Percentiles rank a stretch among this genome's conserved stretches.
Evolutionary conservation across 2,797 vertebrate genomes (phyloP).

Genomic region (Pipistrellus pipistrellus): DNA sequence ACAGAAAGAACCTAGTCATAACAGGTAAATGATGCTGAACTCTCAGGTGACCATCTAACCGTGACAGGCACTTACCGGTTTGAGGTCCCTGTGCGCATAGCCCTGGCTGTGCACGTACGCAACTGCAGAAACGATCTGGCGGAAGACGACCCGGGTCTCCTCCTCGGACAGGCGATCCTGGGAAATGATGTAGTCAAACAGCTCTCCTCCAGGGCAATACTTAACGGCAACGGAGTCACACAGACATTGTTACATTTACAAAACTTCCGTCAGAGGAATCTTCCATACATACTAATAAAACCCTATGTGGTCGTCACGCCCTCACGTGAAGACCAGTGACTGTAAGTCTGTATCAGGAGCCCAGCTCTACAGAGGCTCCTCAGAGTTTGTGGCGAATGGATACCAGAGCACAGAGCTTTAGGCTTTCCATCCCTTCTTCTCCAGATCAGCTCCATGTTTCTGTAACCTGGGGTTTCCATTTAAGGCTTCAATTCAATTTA

Average conservation of each 20-base stretch:
- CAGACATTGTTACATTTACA: not conserved
- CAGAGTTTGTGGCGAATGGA: not conserved
- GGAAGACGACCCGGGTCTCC: conserved; percentile 95
- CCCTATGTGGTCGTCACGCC: no score
- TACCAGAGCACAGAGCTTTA: not conserved
- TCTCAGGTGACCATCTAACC: not conserved
- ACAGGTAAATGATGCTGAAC: not conserved
- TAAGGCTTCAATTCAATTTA: conserved; percentile 53
- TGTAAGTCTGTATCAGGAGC: not conserved
- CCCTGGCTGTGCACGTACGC: conserved; percentile 96
- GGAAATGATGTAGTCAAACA: conserved; percentile 97
- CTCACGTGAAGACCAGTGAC: not conserved
- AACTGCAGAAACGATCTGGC: conserved; percentile 96
- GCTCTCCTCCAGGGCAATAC: conserved; percentile 97
- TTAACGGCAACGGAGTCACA: conserved; percentile 79
- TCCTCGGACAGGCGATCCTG: conserved; percentile 95
- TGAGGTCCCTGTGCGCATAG: conserved; percentile 97
- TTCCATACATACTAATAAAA: no score
- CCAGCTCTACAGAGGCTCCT: not conserved
- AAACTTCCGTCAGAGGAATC: conserved; percentile 3
- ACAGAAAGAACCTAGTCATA: conserved; percentile 7
- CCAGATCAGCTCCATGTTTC: not conserved
- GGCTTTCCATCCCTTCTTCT: not conserved
- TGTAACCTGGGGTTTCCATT: not conserved
- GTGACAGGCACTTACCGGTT: conserved; percentile 91